A percentile compares a stretch with the other conserved stretches of the same genome.
Evolutionary conservation across 2,113 vertebrate species (phyloP).

Genomic region (Myotis brandtii): DNA sequence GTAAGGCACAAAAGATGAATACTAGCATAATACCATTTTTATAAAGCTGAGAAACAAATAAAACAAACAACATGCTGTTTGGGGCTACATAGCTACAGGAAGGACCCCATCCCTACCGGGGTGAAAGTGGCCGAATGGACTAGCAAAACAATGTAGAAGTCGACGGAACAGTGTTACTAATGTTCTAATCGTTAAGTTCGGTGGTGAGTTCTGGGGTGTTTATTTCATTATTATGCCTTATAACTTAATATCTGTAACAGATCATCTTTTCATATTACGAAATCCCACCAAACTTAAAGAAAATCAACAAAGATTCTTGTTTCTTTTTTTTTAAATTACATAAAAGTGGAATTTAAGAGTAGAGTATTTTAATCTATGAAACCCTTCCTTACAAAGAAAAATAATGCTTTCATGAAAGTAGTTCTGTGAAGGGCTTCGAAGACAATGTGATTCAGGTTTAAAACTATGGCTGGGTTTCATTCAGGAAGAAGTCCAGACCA

Average conservation of each 20-base stretch:
- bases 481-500: not conserved
- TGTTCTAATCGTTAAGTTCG: not conserved
- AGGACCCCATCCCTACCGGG: not conserved
- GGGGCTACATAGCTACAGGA: not conserved
- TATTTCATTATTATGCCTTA: not conserved
- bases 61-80: not conserved
- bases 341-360: not conserved
- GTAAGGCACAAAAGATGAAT: not conserved
- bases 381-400: constrained; percentile 10
- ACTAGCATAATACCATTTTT: not conserved
- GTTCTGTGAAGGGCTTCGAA: not conserved
- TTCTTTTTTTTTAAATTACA: not conserved
- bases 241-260: not conserved
- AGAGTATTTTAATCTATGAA: not conserved
- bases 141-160: not conserved
- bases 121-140: too few relatives aligned
- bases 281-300: not conserved
- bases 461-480: not conserved
- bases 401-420: not conserved
- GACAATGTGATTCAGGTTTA: not conserved
- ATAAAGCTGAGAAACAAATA: constrained; percentile 2
- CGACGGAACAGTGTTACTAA: rapidly evolving
- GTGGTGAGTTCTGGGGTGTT: not conserved
- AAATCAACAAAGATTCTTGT: not conserved
- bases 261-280: not conserved